These are phyloP conservation scores for Urophycis tenuis DNA, from an alignment of 2,797 vertebrate species.

Conservation along the genomic window DNA sequence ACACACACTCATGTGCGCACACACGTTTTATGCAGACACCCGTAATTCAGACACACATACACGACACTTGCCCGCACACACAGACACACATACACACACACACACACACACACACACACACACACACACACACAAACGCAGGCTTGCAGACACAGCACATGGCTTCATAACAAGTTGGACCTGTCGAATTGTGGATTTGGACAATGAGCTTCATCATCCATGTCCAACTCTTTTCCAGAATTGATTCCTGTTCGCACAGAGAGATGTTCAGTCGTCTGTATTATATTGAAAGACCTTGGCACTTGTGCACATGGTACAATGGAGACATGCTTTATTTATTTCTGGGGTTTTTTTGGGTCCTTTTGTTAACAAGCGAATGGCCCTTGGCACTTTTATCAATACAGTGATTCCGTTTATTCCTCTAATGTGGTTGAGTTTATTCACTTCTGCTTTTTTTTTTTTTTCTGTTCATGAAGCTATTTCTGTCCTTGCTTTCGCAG, in stretches of 20 bases:
- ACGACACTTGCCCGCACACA: no score
- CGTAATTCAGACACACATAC: neutral
- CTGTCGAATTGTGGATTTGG: neutral
- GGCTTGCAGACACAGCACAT: neutral
- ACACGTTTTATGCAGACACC: no score
- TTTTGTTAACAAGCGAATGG: neutral
- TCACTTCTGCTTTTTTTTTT: neutral
- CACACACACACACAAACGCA: neutral
- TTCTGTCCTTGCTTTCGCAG: neutral
- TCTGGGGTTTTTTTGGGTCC: neutral
- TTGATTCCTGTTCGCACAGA: neutral
- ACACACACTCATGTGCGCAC: neutral
- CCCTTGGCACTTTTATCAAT: neutral
- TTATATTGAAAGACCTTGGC: neutral
- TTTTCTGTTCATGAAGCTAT: neutral
- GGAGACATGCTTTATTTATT: neutral
- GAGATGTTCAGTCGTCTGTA: neutral
- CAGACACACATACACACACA: neutral
- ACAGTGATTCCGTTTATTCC: neutral
- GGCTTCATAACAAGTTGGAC: neutral
- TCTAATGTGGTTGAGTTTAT: neutral
- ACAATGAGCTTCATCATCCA: neutral
- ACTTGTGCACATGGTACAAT: neutral
- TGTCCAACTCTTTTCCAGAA: neutral
- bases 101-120: neutral